Evolutionary conservation across 2,113 vertebrate genomes (phyloP), one percentile per base, ranked within the genome.

Genomic region (Lepus americanus): DNA sequence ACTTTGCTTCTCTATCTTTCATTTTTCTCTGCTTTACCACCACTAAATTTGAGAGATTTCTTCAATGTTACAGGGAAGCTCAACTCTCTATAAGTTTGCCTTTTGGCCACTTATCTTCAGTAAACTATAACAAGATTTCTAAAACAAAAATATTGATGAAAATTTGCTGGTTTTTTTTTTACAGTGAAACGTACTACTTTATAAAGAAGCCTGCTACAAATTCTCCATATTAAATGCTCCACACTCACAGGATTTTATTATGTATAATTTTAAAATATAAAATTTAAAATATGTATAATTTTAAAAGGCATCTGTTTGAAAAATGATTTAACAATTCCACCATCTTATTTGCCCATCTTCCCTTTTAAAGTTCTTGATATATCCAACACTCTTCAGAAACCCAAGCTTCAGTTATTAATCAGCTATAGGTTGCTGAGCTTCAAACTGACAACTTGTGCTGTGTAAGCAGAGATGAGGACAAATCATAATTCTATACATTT

Each of bases 271-370:
- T 76, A 76, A 89, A 89, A 81, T 12, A 49, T n/a, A n/a, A n/a
- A n/a, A n/a, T n/a, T n/a, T n/a, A n/a, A n/a, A n/a, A n/a, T 22
- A 9, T 0, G 13, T 19, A 11, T 67, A 53, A n/a, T 86, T 95
- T 80, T 76, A 76, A 89, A 89, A 76, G 44, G 31, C 17, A 19
- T 81, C 27, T 23, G 44, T 76, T 89, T 95, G 53, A 86, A 39
- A 82, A 10, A 61, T 33, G 25, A 53, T 78, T 89, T 66, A 78
- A 55, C 61, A 66, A 78, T 78, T n/a, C 25, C 7, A 9, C 12
- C 12, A 5, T 85, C 31, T 39, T 93, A 16, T 86, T 59, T 88
- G 27, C 13, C 29, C 29, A 85, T 9, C n/a, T 53, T 72, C 9
- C 11, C 27, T 31, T 89, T 1, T 64, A 63, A 77, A 74, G 22